phyloP scores from a whole-genome alignment of 2,113 vertebrate genomes.

The Plestiodon gilberti region DNA sequence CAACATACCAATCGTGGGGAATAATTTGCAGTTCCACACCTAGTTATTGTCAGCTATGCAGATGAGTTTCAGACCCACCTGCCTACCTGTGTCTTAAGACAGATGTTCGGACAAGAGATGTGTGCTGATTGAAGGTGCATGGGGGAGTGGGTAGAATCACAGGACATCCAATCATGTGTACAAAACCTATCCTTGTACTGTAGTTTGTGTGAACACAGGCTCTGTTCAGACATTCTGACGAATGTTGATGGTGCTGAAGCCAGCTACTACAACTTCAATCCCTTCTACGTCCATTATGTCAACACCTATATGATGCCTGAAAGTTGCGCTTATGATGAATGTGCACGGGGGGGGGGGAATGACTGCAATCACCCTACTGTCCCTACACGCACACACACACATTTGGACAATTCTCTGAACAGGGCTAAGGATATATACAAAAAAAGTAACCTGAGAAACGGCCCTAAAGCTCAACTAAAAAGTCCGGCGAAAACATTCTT shows the following conservation, averaged over 20 bases:
- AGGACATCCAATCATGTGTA: not conserved
- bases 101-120: not conserved
- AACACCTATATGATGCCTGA: too few relatives aligned
- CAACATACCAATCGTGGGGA: not conserved
- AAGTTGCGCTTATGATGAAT: too few relatives aligned
- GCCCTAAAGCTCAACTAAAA: not conserved
- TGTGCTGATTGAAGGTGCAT: not conserved
- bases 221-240: not conserved
- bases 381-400: too few relatives aligned
- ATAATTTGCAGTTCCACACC: too few relatives aligned
- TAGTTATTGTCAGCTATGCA: not conserved
- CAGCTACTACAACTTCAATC: too few relatives aligned
- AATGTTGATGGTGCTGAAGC: too few relatives aligned
- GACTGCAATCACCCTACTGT: too few relatives aligned
- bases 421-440: not conserved
- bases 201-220: not conserved
- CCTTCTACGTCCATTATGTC: too few relatives aligned
- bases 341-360: too few relatives aligned
- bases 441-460: not conserved
- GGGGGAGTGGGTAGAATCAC: not conserved
- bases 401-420: too few relatives aligned
- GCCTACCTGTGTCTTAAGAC: not conserved
- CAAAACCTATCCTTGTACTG: not conserved
- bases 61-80: not conserved
- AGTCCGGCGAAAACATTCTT: rapidly evolving